Evolutionary conservation across 2,113 vertebrate genomes (phyloP), one percentile per base, ranked within the genome.

Genomic region (Hypocryptadius cinnamomeus): DNA sequence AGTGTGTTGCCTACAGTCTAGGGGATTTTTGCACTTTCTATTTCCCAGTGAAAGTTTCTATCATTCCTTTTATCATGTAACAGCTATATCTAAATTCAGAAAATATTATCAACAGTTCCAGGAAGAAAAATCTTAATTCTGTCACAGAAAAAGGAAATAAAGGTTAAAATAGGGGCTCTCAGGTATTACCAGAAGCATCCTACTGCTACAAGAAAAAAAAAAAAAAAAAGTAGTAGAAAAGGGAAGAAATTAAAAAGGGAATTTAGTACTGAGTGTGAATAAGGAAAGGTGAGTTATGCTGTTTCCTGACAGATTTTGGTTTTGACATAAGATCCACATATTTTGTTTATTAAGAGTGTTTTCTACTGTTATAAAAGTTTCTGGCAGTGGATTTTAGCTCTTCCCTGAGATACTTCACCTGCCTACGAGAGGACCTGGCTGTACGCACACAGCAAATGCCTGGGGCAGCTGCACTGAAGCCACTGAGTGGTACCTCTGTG

Each of bases 401-500:
- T 60, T 27, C 16, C 7, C 11, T 35, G 47, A 35, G 57, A 66
- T 56, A 31, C 8, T 85, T 90, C 27, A 37, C 22, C 39, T 40
- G 17, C 21, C 31, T 71, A 15, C 0, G 0, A 24, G 39, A 64
- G 5, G 8, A 47, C 23, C 28, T 76, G 59, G 12, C 19, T 66
- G 9, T 44, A 6, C 5, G 39, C 31, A 18, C 24, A 8, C 3
- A 59, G 17, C 22, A 86, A 78, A 66, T 16, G 84, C n/a, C 37
- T 42, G 33, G 22, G 48, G 27, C 56, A 74, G 27, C 37, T 60
- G n/a, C 25, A 6, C 72, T 50, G 44, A 30, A 31, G 40, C 13
- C 0, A 2, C 39, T n/a, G 35, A 50, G n/a, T 25, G 6, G 18
- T 27, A 31, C 10, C 0, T 0, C 18, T 54, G 11, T 22, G 35